Conservation (phyloP, 2,113 vertebrate genomes). For the Caretta caretta region DNA sequence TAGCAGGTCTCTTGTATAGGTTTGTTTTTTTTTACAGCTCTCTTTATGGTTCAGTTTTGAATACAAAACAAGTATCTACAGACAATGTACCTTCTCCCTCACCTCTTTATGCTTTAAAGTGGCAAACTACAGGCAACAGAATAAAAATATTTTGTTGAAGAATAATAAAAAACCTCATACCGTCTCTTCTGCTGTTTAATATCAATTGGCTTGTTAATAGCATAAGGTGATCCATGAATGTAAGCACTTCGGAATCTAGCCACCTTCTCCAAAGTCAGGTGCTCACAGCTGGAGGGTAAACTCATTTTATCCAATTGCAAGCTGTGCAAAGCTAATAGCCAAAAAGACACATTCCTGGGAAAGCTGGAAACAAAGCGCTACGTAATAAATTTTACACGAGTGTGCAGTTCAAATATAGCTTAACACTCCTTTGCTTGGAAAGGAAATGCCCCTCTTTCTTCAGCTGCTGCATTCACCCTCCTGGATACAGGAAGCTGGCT, state of each 20-base stretch:
- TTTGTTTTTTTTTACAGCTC: conserved; percentile 10
- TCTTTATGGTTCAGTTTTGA: background rate
- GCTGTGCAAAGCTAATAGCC: conserved; percentile 46
- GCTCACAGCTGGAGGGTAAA: conserved; percentile 89
- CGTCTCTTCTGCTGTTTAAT: conserved; percentile 92
- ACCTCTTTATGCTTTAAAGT: conserved; percentile 2
- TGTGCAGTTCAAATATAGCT: background rate
- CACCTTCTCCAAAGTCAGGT: conserved; percentile 87
- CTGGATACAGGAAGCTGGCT: conserved; percentile 60
- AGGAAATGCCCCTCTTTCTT: conserved; percentile 47
- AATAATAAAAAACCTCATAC: conserved; percentile 82
- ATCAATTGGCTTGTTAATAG: conserved; percentile 96
- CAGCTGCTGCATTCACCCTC: conserved; percentile 24
- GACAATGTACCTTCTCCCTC: background rate
- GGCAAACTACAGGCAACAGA: conserved; percentile 18
- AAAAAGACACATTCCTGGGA: conserved; percentile 67
- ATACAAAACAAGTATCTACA: background rate
- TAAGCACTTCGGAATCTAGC: conserved; percentile 87
- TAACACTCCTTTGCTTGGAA: conserved; percentile 46
- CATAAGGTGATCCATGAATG: conserved; percentile 89
- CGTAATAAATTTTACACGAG: conserved; percentile 20
- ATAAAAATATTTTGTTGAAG: conserved; percentile 43
- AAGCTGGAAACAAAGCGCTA: conserved; percentile 54
- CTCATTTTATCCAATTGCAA: conserved; percentile 85
- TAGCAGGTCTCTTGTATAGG: background rate